Evolutionary conservation across 2,888 invertebrate species (phyloP).

Genomic region (Drosophila lacicola): DNA sequence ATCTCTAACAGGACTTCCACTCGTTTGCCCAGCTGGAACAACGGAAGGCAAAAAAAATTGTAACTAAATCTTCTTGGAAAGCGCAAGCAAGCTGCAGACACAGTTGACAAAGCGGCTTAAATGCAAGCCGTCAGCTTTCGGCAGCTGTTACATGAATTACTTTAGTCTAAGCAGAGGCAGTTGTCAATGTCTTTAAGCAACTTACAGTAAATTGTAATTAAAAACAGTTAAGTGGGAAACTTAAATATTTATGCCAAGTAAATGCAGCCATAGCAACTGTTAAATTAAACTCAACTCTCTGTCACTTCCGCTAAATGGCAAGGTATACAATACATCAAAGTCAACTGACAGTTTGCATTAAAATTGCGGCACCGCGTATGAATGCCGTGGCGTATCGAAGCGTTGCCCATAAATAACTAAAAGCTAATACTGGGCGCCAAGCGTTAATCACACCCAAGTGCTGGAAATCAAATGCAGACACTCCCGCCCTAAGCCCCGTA

Average conservation of each 20-base stretch:
- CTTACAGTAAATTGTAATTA: neutral
- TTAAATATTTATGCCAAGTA: constrained; percentile 28
- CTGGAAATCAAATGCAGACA: constrained; percentile 66
- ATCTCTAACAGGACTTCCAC: constrained; percentile 16
- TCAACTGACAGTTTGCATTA: constrained; percentile 9
- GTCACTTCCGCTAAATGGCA: neutral
- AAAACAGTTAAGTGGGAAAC: neutral
- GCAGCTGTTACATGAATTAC: constrained; percentile 30
- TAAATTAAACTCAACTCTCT: neutral
- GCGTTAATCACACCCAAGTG: constrained; percentile 66
- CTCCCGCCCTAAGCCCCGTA: constrained; percentile 12
- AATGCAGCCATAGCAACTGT: constrained; percentile 30
- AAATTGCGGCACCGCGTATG: constrained; percentile 19
- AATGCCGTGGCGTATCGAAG: constrained; percentile 44
- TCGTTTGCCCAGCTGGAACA: constrained; percentile 16
- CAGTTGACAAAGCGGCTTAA: constrained; percentile 35
- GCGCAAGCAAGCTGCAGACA: constrained; percentile 49
- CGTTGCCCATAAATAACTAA: constrained; percentile 57
- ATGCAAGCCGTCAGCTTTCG: constrained; percentile 29
- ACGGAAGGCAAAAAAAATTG: constrained; percentile 16
- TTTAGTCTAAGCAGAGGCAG: neutral
- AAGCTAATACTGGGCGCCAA: constrained; percentile 45
- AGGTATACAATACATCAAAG: constrained; percentile 46
- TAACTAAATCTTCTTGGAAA: constrained; percentile 24
- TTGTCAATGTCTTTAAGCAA: neutral